phyloP scores from a whole-genome alignment of 2,113 vertebrate genomes.

The Vicugna pacos region DNA sequence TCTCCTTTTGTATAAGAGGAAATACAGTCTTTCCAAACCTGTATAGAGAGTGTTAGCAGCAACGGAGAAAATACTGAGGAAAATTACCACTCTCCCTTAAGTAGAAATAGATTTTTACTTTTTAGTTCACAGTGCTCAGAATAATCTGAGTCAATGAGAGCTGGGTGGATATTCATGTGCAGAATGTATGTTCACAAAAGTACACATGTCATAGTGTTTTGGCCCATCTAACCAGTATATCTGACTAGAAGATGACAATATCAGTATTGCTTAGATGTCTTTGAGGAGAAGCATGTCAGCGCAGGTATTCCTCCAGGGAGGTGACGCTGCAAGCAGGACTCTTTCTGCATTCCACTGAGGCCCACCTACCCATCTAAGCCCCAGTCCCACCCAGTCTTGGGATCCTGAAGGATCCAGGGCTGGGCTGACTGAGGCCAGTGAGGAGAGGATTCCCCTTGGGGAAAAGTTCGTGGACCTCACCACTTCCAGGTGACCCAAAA shows the following conservation, averaged over 20 bases:
- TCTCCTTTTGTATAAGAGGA: conserved; percentile 11
- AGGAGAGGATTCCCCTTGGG: not conserved
- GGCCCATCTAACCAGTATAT: not conserved
- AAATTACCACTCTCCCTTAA: not conserved
- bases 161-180: not conserved
- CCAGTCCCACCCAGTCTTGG: not conserved
- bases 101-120: conserved; percentile 6
- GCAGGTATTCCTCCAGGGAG: not conserved
- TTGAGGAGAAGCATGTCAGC: not conserved
- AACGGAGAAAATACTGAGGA: not conserved
- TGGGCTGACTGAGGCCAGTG: not conserved
- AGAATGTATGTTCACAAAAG: not conserved
- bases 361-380: not conserved
- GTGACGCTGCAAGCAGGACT: not conserved
- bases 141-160: not conserved
- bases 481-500: not conserved
- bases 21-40: not conserved
- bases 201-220: not conserved
- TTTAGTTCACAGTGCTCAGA: not conserved
- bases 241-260: not conserved
- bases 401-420: not conserved
- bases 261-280: no score
- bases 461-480: not conserved
- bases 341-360: not conserved
- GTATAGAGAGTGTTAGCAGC: not conserved